A percentile compares a stretch with the other conserved stretches of the same genome.
These are phyloP conservation scores for Lumbricus terrestris DNA, from an alignment of 2,888 invertebrate species.

Conservation along the genomic window DNA sequence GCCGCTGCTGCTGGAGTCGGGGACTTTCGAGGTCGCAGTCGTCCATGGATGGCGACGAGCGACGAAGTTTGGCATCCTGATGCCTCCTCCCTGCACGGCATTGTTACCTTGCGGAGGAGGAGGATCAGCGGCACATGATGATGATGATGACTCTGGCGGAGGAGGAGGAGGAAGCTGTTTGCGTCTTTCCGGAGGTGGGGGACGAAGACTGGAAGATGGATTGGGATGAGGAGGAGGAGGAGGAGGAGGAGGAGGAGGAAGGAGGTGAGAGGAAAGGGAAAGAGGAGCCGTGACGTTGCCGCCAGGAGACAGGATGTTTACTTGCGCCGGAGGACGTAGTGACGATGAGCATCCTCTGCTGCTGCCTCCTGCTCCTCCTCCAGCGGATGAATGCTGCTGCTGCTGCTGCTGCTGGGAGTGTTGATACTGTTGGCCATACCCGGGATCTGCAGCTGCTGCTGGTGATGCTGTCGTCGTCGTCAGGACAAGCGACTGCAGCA, in stretches of 20 bases:
- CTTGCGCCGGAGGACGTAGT: neutral
- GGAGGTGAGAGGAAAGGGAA: neutral
- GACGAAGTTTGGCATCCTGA: neutral
- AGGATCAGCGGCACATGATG: neutral
- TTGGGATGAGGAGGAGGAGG: neutral
- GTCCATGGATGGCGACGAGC: neutral
- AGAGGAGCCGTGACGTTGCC: neutral
- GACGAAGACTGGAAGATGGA: too few species aligned
- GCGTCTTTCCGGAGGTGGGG: neutral
- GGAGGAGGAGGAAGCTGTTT: neutral
- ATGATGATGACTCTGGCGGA: neutral
- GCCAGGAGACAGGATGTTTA: neutral
- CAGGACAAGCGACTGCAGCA: conserved; percentile 3
- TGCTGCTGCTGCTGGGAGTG: neutral
- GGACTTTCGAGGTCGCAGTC: too few species aligned
- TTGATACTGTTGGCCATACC: neutral
- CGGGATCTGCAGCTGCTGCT: neutral
- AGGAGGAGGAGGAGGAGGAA: neutral
- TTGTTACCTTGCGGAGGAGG: neutral
- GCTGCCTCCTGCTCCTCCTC: neutral
- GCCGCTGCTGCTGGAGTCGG: too few species aligned
- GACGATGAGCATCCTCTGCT: neutral
- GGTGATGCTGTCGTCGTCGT: neutral
- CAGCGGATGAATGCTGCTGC: neutral
- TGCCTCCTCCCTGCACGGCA: too few species aligned